Conservation (phyloP, 2,888 invertebrate genomes). For the Celastrina argiolus region DNA sequence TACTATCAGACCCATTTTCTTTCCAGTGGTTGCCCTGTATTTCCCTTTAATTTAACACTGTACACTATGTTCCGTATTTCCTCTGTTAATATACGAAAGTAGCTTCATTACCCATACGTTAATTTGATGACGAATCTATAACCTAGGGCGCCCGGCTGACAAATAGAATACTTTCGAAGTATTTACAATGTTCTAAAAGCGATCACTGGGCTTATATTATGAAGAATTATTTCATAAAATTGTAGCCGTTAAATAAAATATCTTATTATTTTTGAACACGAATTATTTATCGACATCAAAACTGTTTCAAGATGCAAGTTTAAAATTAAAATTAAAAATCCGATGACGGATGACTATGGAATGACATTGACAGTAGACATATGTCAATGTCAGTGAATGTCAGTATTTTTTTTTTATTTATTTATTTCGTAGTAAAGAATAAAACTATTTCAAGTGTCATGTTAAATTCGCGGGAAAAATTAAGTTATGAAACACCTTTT, state of each 20-base stretch:
- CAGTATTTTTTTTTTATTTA: neutral
- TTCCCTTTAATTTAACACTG: conserved; percentile 18
- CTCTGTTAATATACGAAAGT: conserved; percentile 2
- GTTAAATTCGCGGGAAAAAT: too few relatives aligned
- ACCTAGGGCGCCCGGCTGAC: conserved; percentile 56
- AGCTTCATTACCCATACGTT: conserved; percentile 47
- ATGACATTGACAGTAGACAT: conserved; percentile 17
- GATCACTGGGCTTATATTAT: neutral
- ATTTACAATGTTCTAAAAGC: neutral
- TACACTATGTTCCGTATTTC: conserved; percentile 17
- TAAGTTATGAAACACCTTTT: too few relatives aligned
- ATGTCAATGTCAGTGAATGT: neutral
- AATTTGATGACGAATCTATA: conserved; percentile 63
- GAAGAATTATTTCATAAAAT: neutral
- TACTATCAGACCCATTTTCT: conserved; percentile 81
- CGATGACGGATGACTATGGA: neutral
- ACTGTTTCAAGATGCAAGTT: neutral
- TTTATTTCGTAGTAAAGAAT: too few relatives aligned
- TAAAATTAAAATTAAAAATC: neutral
- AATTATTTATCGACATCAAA: neutral
- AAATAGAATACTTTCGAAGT: conserved; percentile 25
- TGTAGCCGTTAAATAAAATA: neutral
- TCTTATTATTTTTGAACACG: neutral
- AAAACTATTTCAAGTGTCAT: too few relatives aligned
- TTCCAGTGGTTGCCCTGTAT: conserved; percentile 29